Conservation (phyloP, 2,113 vertebrate species). For the Microtus pennsylvanicus region DNA sequence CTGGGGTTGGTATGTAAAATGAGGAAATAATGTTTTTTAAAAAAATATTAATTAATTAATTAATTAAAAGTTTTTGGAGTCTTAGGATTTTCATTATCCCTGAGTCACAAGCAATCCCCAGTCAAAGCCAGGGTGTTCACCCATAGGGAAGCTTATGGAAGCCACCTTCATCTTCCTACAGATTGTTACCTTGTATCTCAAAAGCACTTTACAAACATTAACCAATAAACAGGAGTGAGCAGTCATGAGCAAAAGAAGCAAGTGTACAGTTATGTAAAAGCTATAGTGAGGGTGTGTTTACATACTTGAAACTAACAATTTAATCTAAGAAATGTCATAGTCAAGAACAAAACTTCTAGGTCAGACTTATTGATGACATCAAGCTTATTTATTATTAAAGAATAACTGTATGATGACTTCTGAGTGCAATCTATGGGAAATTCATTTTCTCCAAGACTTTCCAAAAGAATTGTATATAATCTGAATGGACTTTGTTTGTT, state of each 20-base stretch:
- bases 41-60: too few relatives aligned
- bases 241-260: conserved; percentile 53
- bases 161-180: background rate
- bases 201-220: conserved; percentile 66
- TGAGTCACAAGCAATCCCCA: background rate
- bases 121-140: conserved; percentile 1
- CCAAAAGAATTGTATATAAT: background rate
- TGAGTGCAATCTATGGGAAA: background rate
- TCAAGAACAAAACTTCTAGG: conserved; percentile 28
- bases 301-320: background rate
- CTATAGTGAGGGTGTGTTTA: background rate
- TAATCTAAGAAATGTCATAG: conserved; percentile 15
- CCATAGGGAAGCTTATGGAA: background rate
- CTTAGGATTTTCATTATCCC: background rate
- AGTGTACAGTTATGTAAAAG: conserved; percentile 44
- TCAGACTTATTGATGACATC: conserved; percentile 4
- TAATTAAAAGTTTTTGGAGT: background rate
- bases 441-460: background rate
- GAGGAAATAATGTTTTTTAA: too few relatives aligned
- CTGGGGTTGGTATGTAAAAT: too few relatives aligned
- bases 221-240: conserved; percentile 48
- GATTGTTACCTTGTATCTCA: conserved; percentile 50
- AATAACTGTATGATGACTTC: background rate
- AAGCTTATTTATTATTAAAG: conserved; percentile 29
- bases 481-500: background rate